Conservation (phyloP, 1,140 invertebrate genomes). For the Theocolax elegans region DNA sequence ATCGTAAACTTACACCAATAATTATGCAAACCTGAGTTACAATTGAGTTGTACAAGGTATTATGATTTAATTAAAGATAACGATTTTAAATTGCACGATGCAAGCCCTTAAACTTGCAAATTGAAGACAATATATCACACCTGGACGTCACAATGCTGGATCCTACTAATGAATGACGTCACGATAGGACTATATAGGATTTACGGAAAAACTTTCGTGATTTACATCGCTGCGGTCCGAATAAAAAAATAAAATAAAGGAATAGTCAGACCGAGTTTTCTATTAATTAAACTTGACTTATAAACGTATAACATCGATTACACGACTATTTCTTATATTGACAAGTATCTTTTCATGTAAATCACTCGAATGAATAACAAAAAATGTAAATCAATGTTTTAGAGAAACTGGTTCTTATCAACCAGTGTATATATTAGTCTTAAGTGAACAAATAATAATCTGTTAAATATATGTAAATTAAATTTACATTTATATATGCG, state of each 20-base stretch:
- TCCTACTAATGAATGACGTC: constrained; percentile 25
- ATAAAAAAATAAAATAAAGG: no score
- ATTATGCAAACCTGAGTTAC: no score
- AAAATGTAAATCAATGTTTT: neutral
- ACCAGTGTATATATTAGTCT: no score
- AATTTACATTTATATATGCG: no score
- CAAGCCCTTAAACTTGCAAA: constrained; percentile 25
- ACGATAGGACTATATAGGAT: neutral
- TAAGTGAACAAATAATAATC: no score
- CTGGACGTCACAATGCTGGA: neutral
- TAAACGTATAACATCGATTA: neutral
- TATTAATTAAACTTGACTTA: constrained; percentile 3
- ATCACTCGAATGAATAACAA: neutral
- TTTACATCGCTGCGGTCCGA: neutral
- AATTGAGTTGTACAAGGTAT: no score
- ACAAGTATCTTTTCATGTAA: neutral
- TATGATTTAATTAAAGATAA: constrained; percentile 21
- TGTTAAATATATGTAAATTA: no score
- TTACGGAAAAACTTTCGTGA: constrained; percentile 21
- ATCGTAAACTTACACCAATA: no score
- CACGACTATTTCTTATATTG: neutral
- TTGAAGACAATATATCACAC: constrained; percentile 20
- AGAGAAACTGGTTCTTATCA: no score
- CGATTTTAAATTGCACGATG: neutral
- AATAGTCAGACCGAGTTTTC: no score